Percentiles rank a stretch among this genome's conserved stretches.
These are phyloP conservation scores for Corydoras sp. DNA, from an alignment of 2,113 vertebrate genomes.

Conservation along the genomic window DNA sequence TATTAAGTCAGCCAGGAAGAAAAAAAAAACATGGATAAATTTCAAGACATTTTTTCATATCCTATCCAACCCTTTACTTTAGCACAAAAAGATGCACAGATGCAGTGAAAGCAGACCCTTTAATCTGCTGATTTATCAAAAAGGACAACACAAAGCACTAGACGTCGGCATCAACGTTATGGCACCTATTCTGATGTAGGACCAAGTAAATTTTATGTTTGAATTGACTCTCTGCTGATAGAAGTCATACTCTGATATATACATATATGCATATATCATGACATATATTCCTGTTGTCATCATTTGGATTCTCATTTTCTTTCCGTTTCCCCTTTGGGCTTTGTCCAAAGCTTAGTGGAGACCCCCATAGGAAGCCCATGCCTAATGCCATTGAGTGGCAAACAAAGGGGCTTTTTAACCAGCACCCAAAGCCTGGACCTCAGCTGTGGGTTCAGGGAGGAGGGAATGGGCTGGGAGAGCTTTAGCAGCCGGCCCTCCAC, in stretches of 20 bases:
- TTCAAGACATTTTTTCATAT: constrained; percentile 65
- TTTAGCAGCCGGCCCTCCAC: constrained; percentile 27
- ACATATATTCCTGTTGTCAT: constrained; percentile 31
- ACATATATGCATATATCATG: neutral
- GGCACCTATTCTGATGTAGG: constrained; percentile 30
- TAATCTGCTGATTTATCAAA: constrained; percentile 35
- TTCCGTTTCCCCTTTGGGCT: constrained; percentile 37
- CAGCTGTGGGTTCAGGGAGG: constrained; percentile 75
- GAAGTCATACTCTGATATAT: neutral
- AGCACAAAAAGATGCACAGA: constrained; percentile 12
- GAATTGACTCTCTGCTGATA: constrained; percentile 20
- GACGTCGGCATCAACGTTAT: constrained; percentile 21
- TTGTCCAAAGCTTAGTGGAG: constrained; percentile 75
- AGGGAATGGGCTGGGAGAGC: constrained; percentile 59
- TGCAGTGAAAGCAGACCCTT: constrained; percentile 24
- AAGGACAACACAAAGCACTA: constrained; percentile 18
- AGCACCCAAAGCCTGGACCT: constrained; percentile 75
- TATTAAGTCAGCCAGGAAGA: no score
- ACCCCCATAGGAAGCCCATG: constrained; percentile 85
- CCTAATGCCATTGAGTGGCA: constrained; percentile 84
- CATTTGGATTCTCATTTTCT: constrained; percentile 60
- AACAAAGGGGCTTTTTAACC: constrained; percentile 85
- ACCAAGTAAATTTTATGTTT: constrained; percentile 37
- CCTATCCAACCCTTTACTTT: no score
- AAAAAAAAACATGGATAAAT: constrained; percentile 61